Base-by-base conservation (phyloP, 2,888 invertebrate species). In the Coleophora flavipennella region DNA sequence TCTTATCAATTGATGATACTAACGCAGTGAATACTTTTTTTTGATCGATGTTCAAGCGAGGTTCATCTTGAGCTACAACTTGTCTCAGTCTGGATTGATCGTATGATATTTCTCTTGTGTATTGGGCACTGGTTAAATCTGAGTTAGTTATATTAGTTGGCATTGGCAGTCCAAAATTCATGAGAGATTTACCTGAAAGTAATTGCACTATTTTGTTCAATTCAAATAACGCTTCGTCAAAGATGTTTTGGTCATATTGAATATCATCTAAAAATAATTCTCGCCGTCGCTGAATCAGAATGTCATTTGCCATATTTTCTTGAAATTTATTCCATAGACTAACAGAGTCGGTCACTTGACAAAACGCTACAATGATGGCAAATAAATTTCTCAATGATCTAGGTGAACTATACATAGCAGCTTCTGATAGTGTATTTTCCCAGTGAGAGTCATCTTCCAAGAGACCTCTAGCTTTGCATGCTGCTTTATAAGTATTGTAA, bases 381-480 rank as follows among this genome's bases (percentile, higher is more conserved):
- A 52, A 53, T 41, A 53, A 50, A 50, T 50, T 44, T 48, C 51
- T 48, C 34, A 53, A 41, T 45, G 46, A 46, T 45, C 33, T 50
- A 48, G 50, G 41, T 40, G 46, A 48, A 49, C 43, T 44, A 12
- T 44, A 46, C 38, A 47, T 11, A 46, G 48, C 46, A 35, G 53
- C n/a, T n/a, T n/a, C n/a, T n/a, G n/a, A n/a, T n/a, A n/a, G n/a
- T n/a, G n/a, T n/a, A n/a, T 44, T 49, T 48, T 55, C 48, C 55
- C 51, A 53, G 40, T 55, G 51, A 46, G 44, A 44, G 48, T 55
- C 51, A 38, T 51, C 51, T 53, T 51, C 54, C 43, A 57, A 48
- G 38, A 51, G 48, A 26, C 53, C 52, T 46, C 49, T 44, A 45
- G 43, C 45, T 40, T 41, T 45, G 42, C 48, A 51, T 40, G 47